Conservation (phyloP, 2,797 vertebrate species). For the Neosilurus mollespiculum region DNA sequence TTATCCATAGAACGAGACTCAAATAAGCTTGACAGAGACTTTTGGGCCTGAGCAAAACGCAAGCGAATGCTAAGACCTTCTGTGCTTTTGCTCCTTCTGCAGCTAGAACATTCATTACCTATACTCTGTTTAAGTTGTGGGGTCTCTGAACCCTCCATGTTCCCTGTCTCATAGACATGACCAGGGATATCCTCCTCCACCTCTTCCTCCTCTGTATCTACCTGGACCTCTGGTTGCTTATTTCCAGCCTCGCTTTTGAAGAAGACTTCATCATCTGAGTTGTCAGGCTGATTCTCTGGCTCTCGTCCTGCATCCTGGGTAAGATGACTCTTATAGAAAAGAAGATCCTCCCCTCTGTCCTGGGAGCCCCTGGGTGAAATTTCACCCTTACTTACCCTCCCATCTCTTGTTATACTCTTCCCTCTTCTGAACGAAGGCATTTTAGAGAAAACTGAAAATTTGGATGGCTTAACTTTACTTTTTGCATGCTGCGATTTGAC, state of each 20-base stretch:
- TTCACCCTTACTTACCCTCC: conserved; percentile 39
- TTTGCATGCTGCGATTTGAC: conserved; percentile 63
- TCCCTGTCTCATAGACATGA: conserved; percentile 45
- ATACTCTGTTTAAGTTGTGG: conserved; percentile 52
- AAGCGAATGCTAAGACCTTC: conserved; percentile 79
- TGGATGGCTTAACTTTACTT: conserved; percentile 68
- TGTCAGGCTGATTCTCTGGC: conserved; percentile 57
- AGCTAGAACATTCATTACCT: conserved; percentile 55
- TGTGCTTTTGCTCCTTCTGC: conserved; percentile 72
- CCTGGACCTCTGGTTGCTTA: conserved; percentile 62
- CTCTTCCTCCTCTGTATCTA: conserved; percentile 51
- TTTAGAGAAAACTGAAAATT: conserved; percentile 75
- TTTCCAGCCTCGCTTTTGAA: conserved; percentile 59
- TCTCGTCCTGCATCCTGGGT: conserved; percentile 50
- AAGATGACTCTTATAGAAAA: conserved; percentile 39
- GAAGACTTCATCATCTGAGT: conserved; percentile 71
- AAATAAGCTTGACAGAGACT: conserved; percentile 84
- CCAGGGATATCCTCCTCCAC: conserved; percentile 34
- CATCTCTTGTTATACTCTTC: conserved; percentile 47
- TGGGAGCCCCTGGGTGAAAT: conserved; percentile 39
- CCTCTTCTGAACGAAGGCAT: conserved; percentile 76
- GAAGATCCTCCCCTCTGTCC: conserved; percentile 48
- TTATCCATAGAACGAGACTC: conserved; percentile 79
- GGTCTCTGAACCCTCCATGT: conserved; percentile 43
- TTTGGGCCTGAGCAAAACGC: conserved; percentile 82